Evolutionary conservation across 2,113 vertebrate genomes (phyloP), one percentile per base, ranked within the genome.

Genomic region (Sigmodon hispidus): DNA sequence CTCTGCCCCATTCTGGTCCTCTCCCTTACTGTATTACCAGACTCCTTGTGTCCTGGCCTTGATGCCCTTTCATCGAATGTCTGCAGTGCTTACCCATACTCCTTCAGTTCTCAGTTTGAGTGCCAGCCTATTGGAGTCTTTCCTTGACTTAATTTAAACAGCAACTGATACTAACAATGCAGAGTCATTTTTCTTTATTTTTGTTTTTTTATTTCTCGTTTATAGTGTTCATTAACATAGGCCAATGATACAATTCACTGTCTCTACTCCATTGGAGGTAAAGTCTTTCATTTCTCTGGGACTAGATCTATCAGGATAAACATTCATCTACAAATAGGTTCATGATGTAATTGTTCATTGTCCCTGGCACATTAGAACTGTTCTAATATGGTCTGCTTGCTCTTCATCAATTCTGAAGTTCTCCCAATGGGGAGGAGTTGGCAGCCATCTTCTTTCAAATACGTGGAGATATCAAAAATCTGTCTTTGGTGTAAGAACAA

Each of bases 121-220:
- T 31, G 13, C 59, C 50, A 65, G 26, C 48, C 50, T 86, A 1
- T 22, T 61, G 40, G 29, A 87, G 21, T 52, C 36, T 8, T 40
- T 85, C 63, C n/a, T 77, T 88, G 11, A 90, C 16, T 15, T 69
- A 67, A n/a, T 69, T 94, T 73, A 87, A 92, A 90, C 59, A 84
- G 19, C 91, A 69, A 84, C 5, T 3, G 72, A 48, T 70, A 76
- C 24, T 16, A 85, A 61, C 21, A 36, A 22, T 26, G 21, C 16
- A 0, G 3, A 79, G 52, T 40, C n/a, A 26, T 7, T 65, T n/a
- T n/a, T n/a, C n/a, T n/a, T n/a, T n/a, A n/a, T n/a, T n/a, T n/a
- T n/a, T 34, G 57, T 81, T 76, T 92, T 83, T 29, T 50, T 65
- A 36, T 19, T n/a, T 61, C 36, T 43, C n/a, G n/a, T n/a, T n/a